Evolutionary conservation across 1,140 invertebrate species (phyloP).

Genomic region (Acyrthosiphon pisum): DNA sequence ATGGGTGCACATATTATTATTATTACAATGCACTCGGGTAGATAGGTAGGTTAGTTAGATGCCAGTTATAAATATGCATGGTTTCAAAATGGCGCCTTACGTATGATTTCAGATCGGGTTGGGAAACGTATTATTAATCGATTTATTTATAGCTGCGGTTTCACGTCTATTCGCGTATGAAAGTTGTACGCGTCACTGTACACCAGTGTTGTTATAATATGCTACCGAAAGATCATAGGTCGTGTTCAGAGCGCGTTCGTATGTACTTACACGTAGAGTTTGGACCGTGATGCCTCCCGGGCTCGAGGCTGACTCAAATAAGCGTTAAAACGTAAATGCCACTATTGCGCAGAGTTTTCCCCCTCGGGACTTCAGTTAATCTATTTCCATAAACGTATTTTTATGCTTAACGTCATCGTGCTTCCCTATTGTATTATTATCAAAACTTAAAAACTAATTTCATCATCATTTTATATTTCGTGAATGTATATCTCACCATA

Average conservation of each 20-base stretch:
- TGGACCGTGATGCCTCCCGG: not conserved
- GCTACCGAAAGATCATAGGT: constrained; percentile 27
- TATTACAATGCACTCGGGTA: not conserved
- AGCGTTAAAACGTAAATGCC: not conserved
- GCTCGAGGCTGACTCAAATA: not conserved
- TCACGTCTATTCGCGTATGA: not conserved
- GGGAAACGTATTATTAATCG: constrained; percentile 12
- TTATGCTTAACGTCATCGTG: not conserved
- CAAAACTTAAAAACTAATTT: not conserved
- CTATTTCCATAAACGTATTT: not conserved
- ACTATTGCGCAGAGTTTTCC: not conserved
- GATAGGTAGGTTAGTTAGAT: not conserved
- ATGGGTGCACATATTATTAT: too few relatives aligned
- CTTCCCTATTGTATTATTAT: not conserved
- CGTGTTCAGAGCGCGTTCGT: not conserved
- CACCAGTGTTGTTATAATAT: constrained; percentile 7
- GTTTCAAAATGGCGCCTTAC: not conserved
- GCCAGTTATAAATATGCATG: not conserved
- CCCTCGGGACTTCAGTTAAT: not conserved
- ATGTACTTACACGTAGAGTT: not conserved
- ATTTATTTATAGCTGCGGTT: not conserved
- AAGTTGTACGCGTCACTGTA: not conserved
- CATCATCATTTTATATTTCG: not conserved
- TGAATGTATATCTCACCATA: not conserved
- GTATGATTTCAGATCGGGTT: not conserved